These are phyloP conservation scores for Scaptomyza tumidula DNA, from an alignment of 2,888 invertebrate species.

Conservation along the genomic window DNA sequence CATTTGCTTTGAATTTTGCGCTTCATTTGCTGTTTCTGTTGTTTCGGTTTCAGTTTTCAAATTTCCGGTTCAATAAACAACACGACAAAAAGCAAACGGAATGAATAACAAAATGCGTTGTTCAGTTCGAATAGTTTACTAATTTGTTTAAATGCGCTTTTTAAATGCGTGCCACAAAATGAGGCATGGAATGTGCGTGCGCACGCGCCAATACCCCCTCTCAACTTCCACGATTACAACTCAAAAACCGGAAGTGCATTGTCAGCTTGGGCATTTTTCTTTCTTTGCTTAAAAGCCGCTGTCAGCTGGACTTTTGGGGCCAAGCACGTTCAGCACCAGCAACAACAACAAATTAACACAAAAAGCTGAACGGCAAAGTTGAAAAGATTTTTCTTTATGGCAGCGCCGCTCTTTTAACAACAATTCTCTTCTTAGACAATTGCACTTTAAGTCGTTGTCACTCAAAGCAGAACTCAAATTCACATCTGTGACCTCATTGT, in stretches of 20 bases:
- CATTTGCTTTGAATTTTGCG: constrained; percentile 44
- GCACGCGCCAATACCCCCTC: constrained; percentile 49
- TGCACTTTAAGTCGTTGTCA: constrained; percentile 55
- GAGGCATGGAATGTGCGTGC: constrained; percentile 55
- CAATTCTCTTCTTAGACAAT: constrained; percentile 56
- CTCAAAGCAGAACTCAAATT: constrained; percentile 8
- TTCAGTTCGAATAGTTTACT: constrained; percentile 27
- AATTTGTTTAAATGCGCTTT: constrained; percentile 57
- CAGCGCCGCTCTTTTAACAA: constrained; percentile 22
- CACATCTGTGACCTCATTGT: constrained; percentile 61
- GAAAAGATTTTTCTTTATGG: constrained; percentile 56
- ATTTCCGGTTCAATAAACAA: constrained; percentile 71
- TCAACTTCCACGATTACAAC: no score
- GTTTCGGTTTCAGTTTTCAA: constrained; percentile 39
- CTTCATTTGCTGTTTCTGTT: constrained; percentile 59
- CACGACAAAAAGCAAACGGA: constrained; percentile 6
- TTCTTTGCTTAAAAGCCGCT: constrained; percentile 42
- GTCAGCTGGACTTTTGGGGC: constrained; percentile 39
- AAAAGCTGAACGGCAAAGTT: constrained; percentile 64
- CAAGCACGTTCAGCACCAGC: constrained; percentile 63
- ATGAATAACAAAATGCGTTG: constrained; percentile 18
- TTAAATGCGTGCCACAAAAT: constrained; percentile 46
- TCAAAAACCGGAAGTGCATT: constrained; percentile 68
- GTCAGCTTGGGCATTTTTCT: constrained; percentile 46
- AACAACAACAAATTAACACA: constrained; percentile 41